Evolutionary conservation across 2,888 invertebrate species (phyloP).

Genomic region (Pilophorus perplexus): DNA sequence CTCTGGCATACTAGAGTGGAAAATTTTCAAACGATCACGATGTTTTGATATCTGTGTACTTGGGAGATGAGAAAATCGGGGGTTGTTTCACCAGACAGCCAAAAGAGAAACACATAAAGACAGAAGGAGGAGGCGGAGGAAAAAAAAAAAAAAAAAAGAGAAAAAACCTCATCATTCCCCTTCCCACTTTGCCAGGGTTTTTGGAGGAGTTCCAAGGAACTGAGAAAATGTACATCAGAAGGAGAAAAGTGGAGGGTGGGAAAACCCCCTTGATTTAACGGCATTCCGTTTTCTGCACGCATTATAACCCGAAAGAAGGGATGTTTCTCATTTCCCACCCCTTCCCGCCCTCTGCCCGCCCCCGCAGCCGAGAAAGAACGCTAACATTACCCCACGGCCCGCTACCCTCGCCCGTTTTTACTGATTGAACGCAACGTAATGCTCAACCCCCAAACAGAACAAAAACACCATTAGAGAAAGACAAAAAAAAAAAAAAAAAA

Average conservation of each 20-base stretch:
- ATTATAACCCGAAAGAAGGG: conserved; percentile 15
- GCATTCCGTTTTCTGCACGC: background rate
- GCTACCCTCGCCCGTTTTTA: background rate
- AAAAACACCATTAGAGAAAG: too few relatives aligned
- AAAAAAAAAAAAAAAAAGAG: background rate
- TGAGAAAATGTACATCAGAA: conserved; percentile 28
- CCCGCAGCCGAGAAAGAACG: background rate
- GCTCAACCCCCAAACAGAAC: too few relatives aligned
- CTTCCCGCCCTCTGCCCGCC: background rate
- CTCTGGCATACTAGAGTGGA: too few relatives aligned
- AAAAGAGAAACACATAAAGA: conserved; percentile 6
- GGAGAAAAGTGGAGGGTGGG: too few relatives aligned
- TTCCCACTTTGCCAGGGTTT: conserved; percentile 2
- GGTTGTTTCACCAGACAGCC: too few relatives aligned
- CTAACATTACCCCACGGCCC: background rate
- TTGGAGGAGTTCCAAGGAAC: conserved; percentile 11
- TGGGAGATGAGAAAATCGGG: too few relatives aligned
- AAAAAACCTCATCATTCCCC: background rate
- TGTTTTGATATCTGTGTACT: too few relatives aligned
- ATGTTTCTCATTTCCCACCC: background rate
- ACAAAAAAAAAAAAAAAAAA: too few relatives aligned
- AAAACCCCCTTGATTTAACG: conserved; percentile 14
- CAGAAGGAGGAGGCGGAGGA: background rate
- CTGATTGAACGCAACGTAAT: background rate
- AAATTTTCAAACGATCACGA: too few relatives aligned